A percentile compares a stretch with the other conserved stretches of the same genome.
These are phyloP conservation scores for Mastacembelus armatus DNA, from an alignment of 2,797 vertebrate species.

Conservation along the genomic window DNA sequence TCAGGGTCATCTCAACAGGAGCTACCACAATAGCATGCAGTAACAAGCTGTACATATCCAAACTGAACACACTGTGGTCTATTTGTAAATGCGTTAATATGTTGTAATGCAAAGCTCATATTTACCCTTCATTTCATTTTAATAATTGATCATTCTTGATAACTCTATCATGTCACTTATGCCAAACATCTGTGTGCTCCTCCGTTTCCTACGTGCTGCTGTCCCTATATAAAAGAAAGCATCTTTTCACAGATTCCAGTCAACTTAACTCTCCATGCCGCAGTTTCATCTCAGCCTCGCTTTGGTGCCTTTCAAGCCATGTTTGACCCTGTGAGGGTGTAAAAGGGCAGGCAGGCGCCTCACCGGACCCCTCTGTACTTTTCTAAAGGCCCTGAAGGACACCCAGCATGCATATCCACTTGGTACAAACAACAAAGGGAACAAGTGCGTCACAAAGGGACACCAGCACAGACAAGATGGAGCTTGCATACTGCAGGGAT, in stretches of 20 bases:
- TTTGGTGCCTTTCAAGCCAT: slow-evolving; percentile 47
- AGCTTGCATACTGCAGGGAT: slow-evolving; percentile 18
- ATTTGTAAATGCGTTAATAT: too few relatives aligned
- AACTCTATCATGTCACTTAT: too few relatives aligned
- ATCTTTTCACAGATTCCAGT: slow-evolving; percentile 4
- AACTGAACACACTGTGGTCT: neutral
- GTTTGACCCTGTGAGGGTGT: slow-evolving; percentile 39
- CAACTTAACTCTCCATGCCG: neutral
- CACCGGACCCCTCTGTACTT: slow-evolving; percentile 60
- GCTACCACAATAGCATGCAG: slow-evolving; percentile 9
- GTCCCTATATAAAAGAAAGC: neutral
- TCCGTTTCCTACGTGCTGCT: neutral
- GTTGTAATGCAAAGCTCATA: too few relatives aligned
- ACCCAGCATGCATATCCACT: slow-evolving; percentile 62
- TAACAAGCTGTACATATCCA: slow-evolving; percentile 4
- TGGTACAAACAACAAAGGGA: slow-evolving; percentile 62
- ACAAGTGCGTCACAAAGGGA: slow-evolving; percentile 56
- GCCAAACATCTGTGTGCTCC: neutral
- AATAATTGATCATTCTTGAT: too few relatives aligned
- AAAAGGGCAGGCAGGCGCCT: slow-evolving; percentile 58
- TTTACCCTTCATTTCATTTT: too few relatives aligned
- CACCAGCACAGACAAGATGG: slow-evolving; percentile 14
- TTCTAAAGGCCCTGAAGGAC: slow-evolving; percentile 62
- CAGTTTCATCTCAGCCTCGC: slow-evolving; percentile 35
- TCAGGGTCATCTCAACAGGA: slow-evolving; percentile 14